Evolutionary conservation across 2,113 vertebrate genomes (phyloP).

Genomic region (Calcarius ornatus): DNA sequence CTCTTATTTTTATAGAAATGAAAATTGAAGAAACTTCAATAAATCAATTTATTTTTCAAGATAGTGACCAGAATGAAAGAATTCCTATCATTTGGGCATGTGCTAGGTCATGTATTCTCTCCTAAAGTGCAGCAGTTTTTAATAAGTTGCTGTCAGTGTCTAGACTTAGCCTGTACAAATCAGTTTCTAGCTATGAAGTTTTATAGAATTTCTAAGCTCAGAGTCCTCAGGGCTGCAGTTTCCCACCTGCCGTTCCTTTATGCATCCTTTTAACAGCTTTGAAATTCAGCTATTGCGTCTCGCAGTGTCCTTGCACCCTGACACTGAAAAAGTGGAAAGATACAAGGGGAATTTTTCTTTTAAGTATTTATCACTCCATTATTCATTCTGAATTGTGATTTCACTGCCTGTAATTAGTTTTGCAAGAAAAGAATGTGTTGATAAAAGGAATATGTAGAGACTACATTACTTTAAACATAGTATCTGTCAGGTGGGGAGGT

Average conservation of each 20-base stretch:
- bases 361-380: neutral
- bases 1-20: neutral
- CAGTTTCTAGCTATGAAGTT: neutral
- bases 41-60: neutral
- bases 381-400: neutral
- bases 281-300: neutral
- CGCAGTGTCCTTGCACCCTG: neutral
- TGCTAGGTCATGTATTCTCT: neutral
- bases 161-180: neutral
- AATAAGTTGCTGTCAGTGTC: neutral
- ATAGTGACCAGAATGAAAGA: neutral
- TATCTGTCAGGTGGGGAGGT: neutral
- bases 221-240: neutral
- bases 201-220: neutral
- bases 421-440: neutral
- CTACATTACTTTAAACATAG: neutral
- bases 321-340: neutral
- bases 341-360: neutral
- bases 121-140: neutral
- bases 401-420: neutral
- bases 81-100: neutral
- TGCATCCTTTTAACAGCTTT: neutral
- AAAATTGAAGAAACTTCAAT: neutral
- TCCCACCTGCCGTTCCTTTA: neutral
- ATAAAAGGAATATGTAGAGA: neutral